A percentile compares a stretch with the other conserved stretches of the same genome.
Conservation (phyloP, 2,888 invertebrate species). For the Baronia brevicornis region DNA sequence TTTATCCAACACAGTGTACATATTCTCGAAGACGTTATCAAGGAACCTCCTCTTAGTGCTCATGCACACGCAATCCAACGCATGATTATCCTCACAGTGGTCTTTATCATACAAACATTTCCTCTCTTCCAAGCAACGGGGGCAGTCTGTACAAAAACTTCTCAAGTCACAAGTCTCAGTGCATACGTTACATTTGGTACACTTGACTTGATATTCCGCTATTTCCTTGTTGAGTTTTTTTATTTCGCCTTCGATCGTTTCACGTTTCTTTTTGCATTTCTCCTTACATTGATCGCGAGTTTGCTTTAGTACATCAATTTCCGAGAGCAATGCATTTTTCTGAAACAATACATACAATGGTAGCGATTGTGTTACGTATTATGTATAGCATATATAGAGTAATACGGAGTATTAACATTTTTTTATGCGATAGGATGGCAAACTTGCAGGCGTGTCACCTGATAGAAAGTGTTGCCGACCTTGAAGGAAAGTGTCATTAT, state of each 20-base stretch:
- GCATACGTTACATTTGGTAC: slow-evolving; percentile 41
- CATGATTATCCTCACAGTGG: slow-evolving; percentile 36
- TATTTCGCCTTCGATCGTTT: slow-evolving; percentile 36
- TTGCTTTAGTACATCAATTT: slow-evolving; percentile 41
- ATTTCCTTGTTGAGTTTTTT: slow-evolving; percentile 38
- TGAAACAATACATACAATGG: slow-evolving; percentile 32
- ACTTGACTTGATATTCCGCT: slow-evolving; percentile 29
- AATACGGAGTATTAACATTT: too few relatives aligned
- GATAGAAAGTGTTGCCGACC: too few relatives aligned
- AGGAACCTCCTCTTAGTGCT: slow-evolving; percentile 50
- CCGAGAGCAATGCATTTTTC: slow-evolving; percentile 42
- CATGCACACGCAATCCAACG: slow-evolving; percentile 50
- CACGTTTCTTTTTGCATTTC: slow-evolving; percentile 43
- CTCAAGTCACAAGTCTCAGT: slow-evolving; percentile 46
- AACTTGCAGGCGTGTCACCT: too few relatives aligned
- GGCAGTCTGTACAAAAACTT: slow-evolving; percentile 53
- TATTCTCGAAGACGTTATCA: slow-evolving; percentile 63
- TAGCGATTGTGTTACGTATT: too few relatives aligned
- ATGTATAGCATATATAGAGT: too few relatives aligned
- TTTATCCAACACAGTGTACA: slow-evolving; percentile 53
- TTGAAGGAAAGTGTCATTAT: too few relatives aligned
- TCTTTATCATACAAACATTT: slow-evolving; percentile 38
- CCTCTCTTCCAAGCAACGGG: slow-evolving; percentile 40
- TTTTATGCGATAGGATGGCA: too few relatives aligned
- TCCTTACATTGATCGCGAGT: slow-evolving; percentile 41